phyloP scores from a whole-genome alignment of 2,797 vertebrate species.

The Sylvilagus floridanus region DNA sequence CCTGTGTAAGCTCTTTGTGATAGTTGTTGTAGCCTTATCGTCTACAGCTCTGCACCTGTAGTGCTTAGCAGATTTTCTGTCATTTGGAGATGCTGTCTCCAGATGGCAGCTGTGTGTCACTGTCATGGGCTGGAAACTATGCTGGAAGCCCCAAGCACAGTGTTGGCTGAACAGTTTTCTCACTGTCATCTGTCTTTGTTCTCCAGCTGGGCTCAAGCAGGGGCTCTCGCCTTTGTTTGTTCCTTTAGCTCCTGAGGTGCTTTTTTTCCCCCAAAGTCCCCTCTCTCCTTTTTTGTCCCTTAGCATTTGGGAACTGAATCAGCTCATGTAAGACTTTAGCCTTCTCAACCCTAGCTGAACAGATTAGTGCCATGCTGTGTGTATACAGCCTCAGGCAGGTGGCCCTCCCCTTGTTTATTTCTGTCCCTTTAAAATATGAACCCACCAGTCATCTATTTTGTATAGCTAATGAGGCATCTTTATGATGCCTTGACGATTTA shows the following conservation, averaged over 20 bases:
- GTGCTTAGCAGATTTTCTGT: conserved; percentile 44
- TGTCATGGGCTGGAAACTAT: conserved; percentile 5
- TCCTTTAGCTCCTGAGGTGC: conserved; percentile 10
- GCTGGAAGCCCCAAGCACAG: not conserved
- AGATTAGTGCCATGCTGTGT: conserved; percentile 34
- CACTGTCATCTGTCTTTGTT: conserved; percentile 50
- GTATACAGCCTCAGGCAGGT: not conserved
- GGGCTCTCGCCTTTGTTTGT: conserved; percentile 1
- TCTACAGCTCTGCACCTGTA: conserved; percentile 42
- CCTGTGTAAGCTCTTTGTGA: not conserved
- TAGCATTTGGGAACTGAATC: conserved; percentile 39
- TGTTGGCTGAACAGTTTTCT: conserved; percentile 27
- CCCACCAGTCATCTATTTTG: conserved; percentile 21
- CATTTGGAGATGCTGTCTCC: conserved; percentile 62
- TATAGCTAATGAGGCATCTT: conserved; percentile 13
- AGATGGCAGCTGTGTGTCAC: conserved; percentile 58
- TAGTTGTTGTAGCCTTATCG: conserved; percentile 10
- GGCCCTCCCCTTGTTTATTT: not conserved
- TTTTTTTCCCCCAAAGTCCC: not conserved
- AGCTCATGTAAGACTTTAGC: conserved; percentile 11
- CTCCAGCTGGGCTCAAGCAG: conserved; percentile 19
- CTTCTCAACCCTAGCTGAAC: conserved; percentile 5
- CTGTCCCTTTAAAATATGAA: conserved; percentile 48
- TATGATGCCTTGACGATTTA: conserved; percentile 54
- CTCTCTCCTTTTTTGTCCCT: not conserved